These are phyloP conservation scores for Eristalis arbustorum DNA, from an alignment of 2,888 invertebrate genomes.

Conservation along the genomic window DNA sequence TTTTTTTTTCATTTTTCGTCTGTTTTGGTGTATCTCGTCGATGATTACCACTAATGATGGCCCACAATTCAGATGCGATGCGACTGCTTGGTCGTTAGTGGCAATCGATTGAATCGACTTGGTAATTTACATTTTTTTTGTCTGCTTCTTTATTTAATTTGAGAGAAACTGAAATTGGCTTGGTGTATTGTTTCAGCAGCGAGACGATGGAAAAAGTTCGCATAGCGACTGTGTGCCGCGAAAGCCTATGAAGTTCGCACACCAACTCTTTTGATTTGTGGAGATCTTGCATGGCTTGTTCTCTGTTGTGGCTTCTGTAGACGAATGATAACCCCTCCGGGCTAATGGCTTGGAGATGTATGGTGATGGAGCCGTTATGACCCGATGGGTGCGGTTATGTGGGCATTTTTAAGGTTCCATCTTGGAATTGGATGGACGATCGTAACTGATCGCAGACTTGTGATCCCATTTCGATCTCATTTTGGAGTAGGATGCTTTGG, in stretches of 20 bases:
- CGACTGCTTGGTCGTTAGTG: slow-evolving; percentile 1
- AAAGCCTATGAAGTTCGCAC: background rate
- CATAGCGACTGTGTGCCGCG: background rate
- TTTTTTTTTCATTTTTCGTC: background rate
- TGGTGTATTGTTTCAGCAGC: no score
- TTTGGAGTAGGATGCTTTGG: no score
- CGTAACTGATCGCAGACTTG: no score
- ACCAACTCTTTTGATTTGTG: background rate
- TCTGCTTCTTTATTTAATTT: slow-evolving; percentile 35
- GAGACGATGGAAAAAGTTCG: no score
- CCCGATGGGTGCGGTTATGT: no score
- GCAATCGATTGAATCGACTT: slow-evolving; percentile 24
- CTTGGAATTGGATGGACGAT: no score
- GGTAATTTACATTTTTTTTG: slow-evolving; percentile 8
- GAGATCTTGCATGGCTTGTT: background rate
- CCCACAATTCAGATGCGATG: slow-evolving; percentile 15
- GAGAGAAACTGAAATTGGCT: background rate
- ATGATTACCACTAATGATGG: slow-evolving; percentile 65
- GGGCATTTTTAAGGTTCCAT: no score
- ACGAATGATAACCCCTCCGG: background rate
- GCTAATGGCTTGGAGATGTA: background rate
- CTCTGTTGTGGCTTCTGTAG: background rate
- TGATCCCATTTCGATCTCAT: no score
- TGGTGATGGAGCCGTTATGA: no score
- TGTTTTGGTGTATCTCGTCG: slow-evolving; percentile 19